Evolutionary conservation across 35 echinoderm and acorn worm species (phyloP), one percentile per base, ranked within the genome.

Genomic region (Anneissia japonica): DNA sequence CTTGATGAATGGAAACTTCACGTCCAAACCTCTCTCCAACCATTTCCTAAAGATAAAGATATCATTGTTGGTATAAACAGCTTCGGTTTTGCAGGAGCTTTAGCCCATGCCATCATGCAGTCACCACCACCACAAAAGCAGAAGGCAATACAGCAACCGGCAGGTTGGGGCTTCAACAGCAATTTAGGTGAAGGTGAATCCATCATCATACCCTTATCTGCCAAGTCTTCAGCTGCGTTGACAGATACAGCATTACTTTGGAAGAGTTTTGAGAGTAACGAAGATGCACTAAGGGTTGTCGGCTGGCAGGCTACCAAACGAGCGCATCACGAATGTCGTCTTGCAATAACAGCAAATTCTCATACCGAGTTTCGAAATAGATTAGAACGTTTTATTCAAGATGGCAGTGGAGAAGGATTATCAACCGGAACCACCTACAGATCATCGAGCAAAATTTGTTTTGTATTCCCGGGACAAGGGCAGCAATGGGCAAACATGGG

Each of bases 401-500:
- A 40, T 46, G 87, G 81, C 30, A 38, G 35, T 16, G 77, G 7
- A 38, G 87, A 85, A 28, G 32, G 32, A 5, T 51, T 83, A 12
- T 29, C 80, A 17, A 84, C 83, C 10, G n/a, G 77, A 34, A 84
- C 45, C 23, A 83, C 74, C 30, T 77, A 51, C 32, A 74, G 14
- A 38, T 31, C 40, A 38, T 55, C 83, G 3, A n/a, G n/a, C 21
- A 97, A 97, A 83, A 84, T 97, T n/a, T 97, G 94, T 39, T 39
- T 97, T 31, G 86, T 97, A 17, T 97, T 97, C 75, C 94, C 94
- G 30, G 94, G 94, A 19, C 94, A 97, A 82, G 94, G 94, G 0
- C 94, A 97, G 73, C 94, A 97, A 80, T 97, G 91, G 84, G 77
- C 38, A 39, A 74, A 93, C 80, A 97, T 97, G 94, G 94, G 94